Conservation (phyloP, 2,113 vertebrate genomes). For the Sylvilagus bachmani region DNA sequence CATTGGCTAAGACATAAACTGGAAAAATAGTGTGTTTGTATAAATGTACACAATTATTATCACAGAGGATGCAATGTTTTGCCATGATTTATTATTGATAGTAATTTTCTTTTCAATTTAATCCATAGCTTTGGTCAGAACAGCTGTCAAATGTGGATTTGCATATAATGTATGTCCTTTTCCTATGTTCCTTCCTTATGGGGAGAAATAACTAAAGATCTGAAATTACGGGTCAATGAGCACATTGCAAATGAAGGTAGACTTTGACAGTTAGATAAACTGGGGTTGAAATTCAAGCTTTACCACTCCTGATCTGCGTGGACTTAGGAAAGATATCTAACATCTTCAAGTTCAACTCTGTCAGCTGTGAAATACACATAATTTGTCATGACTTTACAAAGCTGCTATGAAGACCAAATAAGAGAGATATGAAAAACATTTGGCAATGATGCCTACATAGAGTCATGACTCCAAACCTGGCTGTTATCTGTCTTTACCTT, state of each 20-base stretch:
- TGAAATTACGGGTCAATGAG: not conserved
- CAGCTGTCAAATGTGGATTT: not conserved
- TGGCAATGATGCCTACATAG: not conserved
- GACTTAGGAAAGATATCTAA: not conserved
- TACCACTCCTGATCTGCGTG: not conserved
- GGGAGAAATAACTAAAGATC: not conserved
- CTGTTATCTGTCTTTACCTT: not conserved
- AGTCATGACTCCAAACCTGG: not conserved
- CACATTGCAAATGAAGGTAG: not conserved
- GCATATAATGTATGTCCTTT: not conserved
- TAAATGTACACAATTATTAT: not conserved
- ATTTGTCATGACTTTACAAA: not conserved
- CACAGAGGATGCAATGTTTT: not conserved
- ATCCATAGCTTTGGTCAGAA: not conserved
- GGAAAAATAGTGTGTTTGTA: not conserved
- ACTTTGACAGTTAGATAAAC: not conserved
- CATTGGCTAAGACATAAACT: not conserved
- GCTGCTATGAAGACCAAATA: not conserved
- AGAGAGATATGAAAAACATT: not conserved
- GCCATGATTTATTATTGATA: not conserved
- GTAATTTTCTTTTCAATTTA: constrained; percentile 5
- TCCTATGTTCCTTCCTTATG: not conserved
- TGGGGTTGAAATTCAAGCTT: not conserved
- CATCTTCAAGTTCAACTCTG: not conserved
- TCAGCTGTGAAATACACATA: not conserved